phyloP scores from a whole-genome alignment of 2,888 invertebrate species.

The Harpalus rufipes region DNA sequence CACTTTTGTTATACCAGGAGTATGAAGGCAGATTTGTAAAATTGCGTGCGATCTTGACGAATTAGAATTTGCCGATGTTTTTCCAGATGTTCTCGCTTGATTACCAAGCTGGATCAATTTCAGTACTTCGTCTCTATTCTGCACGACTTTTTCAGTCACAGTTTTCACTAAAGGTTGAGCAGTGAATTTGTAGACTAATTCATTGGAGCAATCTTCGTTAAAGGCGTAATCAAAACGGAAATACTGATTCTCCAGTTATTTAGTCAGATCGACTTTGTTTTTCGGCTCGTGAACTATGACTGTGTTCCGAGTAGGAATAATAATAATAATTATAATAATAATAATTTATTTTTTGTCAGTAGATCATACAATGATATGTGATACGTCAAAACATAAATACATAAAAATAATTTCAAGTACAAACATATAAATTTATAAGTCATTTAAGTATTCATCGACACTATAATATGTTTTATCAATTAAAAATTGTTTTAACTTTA shows the following conservation, averaged over 20 bases:
- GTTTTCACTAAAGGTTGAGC: constrained; percentile 98
- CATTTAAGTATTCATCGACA: no score
- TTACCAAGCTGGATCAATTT: constrained; percentile 95
- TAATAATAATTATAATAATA: no score
- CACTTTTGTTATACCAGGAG: constrained; percentile 87
- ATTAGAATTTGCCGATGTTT: constrained; percentile 98
- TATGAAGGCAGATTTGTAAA: constrained; percentile 96
- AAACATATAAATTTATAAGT: no score
- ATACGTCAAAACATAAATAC: no score
- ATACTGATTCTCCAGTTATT: constrained; percentile 98
- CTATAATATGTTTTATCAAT: no score
- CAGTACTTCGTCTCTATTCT: constrained; percentile 94
- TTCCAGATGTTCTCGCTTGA: constrained; percentile 94
- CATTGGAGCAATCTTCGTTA: constrained; percentile 96
- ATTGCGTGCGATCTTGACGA: constrained; percentile 99
- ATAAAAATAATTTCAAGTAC: no score
- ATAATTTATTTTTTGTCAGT: no score
- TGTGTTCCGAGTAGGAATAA: constrained; percentile 96
- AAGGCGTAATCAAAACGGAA: constrained; percentile 99
- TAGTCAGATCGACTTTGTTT: constrained; percentile 98
- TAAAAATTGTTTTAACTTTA: no score
- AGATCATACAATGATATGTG: no score
- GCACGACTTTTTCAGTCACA: constrained; percentile 95
- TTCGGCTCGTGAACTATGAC: constrained; percentile 96
- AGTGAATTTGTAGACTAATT: constrained; percentile 94